These are phyloP conservation scores for Branchipolynoe longqiensis DNA, from an alignment of 2,888 invertebrate genomes.

Conservation along the genomic window DNA sequence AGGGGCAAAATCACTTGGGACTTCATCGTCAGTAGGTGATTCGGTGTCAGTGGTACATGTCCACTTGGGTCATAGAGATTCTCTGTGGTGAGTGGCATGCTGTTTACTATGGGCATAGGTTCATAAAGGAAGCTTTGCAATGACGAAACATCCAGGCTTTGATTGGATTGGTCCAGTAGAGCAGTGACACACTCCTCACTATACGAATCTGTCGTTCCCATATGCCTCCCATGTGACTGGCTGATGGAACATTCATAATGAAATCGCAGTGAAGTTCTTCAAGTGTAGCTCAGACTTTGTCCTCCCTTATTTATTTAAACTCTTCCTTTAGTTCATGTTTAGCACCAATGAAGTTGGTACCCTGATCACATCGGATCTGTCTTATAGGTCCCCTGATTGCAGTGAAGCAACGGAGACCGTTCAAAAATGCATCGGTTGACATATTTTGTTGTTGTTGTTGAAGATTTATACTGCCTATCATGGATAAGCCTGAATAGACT, in stretches of 20 bases:
- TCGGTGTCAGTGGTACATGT: constrained; percentile 58
- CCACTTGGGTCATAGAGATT: constrained; percentile 59
- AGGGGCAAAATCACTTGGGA: constrained; percentile 15
- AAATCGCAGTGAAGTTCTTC: constrained; percentile 43
- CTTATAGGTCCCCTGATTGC: background rate
- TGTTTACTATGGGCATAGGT: constrained; percentile 64
- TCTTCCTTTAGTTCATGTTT: constrained; percentile 50
- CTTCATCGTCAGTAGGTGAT: constrained; percentile 60
- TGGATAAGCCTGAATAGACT: too few relatives aligned
- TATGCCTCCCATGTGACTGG: constrained; percentile 71
- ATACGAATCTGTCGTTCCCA: constrained; percentile 71
- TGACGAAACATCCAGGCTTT: constrained; percentile 62
- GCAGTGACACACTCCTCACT: constrained; percentile 65
- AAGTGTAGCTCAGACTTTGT: constrained; percentile 20
- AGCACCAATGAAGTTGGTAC: constrained; percentile 61
- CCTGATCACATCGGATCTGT: constrained; percentile 31
- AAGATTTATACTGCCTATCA: background rate
- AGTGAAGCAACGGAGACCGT: constrained; percentile 2
- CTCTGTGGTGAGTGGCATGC: constrained; percentile 64
- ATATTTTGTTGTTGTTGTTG: constrained; percentile 19
- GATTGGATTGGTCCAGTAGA: constrained; percentile 57
- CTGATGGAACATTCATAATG: constrained; percentile 67
- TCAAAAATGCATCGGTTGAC: constrained; percentile 52
- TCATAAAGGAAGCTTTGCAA: constrained; percentile 67
- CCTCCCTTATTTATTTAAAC: constrained; percentile 46